Evolutionary conservation across 2,797 vertebrate genomes (phyloP), one percentile per base, ranked within the genome.

Genomic region (Urophycis tenuis): DNA sequence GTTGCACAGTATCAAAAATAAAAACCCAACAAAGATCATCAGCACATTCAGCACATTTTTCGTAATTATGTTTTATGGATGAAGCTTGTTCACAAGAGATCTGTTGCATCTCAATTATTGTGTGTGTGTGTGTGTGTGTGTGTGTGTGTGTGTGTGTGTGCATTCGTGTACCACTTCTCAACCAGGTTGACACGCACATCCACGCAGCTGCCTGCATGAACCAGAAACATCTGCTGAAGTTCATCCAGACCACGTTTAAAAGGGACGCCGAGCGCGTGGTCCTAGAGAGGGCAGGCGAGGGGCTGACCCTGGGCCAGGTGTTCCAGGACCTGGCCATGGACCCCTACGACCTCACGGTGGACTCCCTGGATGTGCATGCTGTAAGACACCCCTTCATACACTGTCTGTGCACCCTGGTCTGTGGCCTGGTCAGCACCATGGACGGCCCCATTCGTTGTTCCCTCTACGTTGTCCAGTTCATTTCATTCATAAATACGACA

Each of bases 181-280:
- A 67, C n/a, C 85, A 99, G 97, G 97, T 98, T 79, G 97, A 99
- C 89, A 99, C 97, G 0, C 97, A 99, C 39, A 99, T 99, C 87
- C 97, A 99, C 0, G 97, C 97, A 3, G 96, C 97, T 0, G 97
- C 95, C 77, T 98, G 96, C 89, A 99, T 99, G 97, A 99, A 96
- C 89, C 97, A 98, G 92, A 98, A 97, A 81, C 97, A 99, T 82
- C 85, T 99, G 83, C 86, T 99, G 85, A 93, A 93, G 72, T 98
- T 99, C 76, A 99, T 99, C 80, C 94, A 98, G 88, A 93, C 93
- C 83, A 95, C 96, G 0, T 96, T 94, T 89, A 91, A 97, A 79
- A 95, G 91, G 0, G 96, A 98, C 77, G 92, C 93, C 0, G 91
- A 96, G 71, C 93, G 95, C 1, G 92, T 93, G 15, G 95, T 98